These are phyloP conservation scores for Penaeus monodon DNA, from an alignment of 2,888 invertebrate species.

Conservation along the genomic window DNA sequence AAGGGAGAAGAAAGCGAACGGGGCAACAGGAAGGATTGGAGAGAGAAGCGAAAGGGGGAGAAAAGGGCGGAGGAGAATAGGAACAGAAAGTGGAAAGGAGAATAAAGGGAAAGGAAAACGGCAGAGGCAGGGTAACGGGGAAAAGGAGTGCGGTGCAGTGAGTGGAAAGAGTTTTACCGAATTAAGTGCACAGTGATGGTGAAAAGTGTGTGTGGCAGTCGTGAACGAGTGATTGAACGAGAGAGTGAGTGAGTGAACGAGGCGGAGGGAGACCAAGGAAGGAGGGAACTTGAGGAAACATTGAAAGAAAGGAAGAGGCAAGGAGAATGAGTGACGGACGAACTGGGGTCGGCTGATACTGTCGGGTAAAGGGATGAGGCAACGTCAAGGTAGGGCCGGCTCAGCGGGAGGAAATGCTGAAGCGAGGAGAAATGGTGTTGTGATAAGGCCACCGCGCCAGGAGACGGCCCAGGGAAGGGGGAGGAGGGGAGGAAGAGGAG, in stretches of 20 bases:
- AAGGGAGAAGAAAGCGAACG: not conserved
- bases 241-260: too few relatives aligned
- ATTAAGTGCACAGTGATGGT: too few relatives aligned
- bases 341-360: too few relatives aligned
- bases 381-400: not conserved
- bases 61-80: not conserved
- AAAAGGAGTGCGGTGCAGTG: not conserved
- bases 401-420: not conserved
- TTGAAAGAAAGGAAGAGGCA: not conserved
- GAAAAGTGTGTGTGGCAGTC: too few relatives aligned
- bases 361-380: too few relatives aligned
- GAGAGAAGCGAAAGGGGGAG: not conserved
- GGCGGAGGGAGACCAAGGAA: too few relatives aligned
- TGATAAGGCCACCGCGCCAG: not conserved
- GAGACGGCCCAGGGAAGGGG: not conserved
- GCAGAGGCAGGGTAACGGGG: not conserved
- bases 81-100: not conserved
- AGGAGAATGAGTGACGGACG: not conserved
- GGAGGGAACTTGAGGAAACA: not conserved
- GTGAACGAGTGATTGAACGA: too few relatives aligned
- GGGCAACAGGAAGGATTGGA: not conserved
- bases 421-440: not conserved
- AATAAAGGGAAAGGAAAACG: not conserved
- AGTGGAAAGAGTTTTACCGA: too few relatives aligned
- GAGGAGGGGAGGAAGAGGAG: not conserved